A percentile compares a stretch with the other conserved stretches of the same genome.
These are phyloP conservation scores for Crossocerus cetratus DNA, from an alignment of 2,888 invertebrate species.

Conservation along the genomic window DNA sequence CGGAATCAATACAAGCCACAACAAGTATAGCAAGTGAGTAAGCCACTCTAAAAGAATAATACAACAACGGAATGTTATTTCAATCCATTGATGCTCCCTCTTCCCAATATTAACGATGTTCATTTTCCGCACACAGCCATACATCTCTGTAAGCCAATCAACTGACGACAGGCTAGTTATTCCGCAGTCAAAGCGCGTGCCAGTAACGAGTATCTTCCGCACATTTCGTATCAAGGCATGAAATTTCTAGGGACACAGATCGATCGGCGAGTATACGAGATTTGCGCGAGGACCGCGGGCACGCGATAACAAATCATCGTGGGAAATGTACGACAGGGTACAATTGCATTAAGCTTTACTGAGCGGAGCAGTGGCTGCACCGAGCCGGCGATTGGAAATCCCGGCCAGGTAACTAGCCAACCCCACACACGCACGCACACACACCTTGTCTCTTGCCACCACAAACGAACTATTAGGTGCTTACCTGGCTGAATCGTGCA, in stretches of 20 bases:
- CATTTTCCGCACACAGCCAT: too few species aligned
- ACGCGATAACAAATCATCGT: conserved; percentile 17
- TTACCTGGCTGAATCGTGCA: conserved; percentile 48
- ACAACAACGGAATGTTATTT: too few species aligned
- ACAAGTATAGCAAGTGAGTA: too few species aligned
- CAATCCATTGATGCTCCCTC: too few species aligned
- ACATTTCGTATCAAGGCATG: not conserved
- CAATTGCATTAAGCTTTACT: conserved; percentile 38
- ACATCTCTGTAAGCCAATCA: too few species aligned
- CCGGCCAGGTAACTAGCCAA: conserved; percentile 22
- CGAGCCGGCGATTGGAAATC: conserved; percentile 40
- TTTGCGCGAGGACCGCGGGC: not conserved
- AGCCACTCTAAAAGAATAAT: too few species aligned
- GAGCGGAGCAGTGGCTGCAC: conserved; percentile 8
- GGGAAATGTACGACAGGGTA: conserved; percentile 23
- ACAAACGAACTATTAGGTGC: conserved; percentile 51
- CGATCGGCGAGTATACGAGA: not conserved
- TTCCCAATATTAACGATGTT: too few species aligned
- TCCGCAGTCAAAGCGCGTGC: too few species aligned
- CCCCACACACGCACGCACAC: too few species aligned
- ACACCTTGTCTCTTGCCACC: conserved; percentile 21
- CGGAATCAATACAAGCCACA: too few species aligned
- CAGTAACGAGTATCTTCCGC: not conserved
- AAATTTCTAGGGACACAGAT: not conserved
- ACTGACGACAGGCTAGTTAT: too few species aligned